A percentile compares a stretch with the other conserved stretches of the same genome.
Conservation (phyloP, 2,113 vertebrate genomes). For the Neogobius melanostomus region DNA sequence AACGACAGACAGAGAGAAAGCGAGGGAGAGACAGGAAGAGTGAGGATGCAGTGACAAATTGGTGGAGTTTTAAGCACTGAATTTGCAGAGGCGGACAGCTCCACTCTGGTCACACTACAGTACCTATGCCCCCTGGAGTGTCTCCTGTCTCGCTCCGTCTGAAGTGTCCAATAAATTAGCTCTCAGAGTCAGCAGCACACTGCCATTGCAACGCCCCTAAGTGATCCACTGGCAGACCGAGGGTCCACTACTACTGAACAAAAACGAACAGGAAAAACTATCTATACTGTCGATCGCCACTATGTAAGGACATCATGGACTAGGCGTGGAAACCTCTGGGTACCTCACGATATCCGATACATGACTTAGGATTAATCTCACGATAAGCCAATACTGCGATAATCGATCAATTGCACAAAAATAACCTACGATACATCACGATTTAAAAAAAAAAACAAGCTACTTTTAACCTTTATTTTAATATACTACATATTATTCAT, state of each 20-base stretch:
- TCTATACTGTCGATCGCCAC: too few relatives aligned
- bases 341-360: too few relatives aligned
- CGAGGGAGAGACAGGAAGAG: background rate
- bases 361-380: too few relatives aligned
- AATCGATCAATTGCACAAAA: too few relatives aligned
- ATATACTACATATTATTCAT: too few relatives aligned
- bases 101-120: constrained; percentile 42
- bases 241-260: constrained; percentile 10
- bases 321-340: too few relatives aligned
- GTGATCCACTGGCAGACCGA: constrained; percentile 67
- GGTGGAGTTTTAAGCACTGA: constrained; percentile 18
- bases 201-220: constrained; percentile 54
- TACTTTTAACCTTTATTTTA: too few relatives aligned
- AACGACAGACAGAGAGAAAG: background rate
- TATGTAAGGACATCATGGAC: too few relatives aligned
- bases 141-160: constrained; percentile 7
- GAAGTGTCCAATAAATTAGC: constrained; percentile 59
- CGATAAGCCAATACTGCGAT: too few relatives aligned
- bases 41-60: constrained; percentile 5
- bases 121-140: constrained; percentile 22
- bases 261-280: background rate
- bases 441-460: too few relatives aligned
- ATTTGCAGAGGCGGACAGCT: constrained; percentile 47
- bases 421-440: too few relatives aligned
- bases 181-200: constrained; percentile 3